Conservation (phyloP, 2,113 vertebrate genomes). For the Caranx ignobilis region DNA sequence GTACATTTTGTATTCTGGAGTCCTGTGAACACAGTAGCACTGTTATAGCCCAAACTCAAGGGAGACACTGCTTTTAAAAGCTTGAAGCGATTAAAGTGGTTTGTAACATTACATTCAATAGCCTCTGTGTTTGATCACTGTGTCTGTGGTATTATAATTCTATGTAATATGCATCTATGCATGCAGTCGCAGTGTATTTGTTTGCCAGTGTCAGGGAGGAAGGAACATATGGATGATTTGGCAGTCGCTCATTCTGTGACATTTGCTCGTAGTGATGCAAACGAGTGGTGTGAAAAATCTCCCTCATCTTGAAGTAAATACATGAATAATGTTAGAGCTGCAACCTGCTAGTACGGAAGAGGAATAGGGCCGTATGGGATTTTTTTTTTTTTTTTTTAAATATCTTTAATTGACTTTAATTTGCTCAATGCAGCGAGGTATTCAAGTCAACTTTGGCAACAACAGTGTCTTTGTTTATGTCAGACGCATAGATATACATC, state of each 20-base stretch:
- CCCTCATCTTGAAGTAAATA: conserved; percentile 6
- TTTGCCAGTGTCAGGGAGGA: conserved; percentile 8
- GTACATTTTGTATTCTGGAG: not conserved
- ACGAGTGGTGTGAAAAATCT: conserved; percentile 7
- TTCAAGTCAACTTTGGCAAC: not conserved
- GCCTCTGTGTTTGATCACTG: not conserved
- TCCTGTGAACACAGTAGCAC: not conserved
- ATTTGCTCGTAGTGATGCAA: not conserved
- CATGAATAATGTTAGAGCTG: not conserved
- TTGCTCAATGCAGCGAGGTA: not conserved
- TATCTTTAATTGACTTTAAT: too few relatives aligned
- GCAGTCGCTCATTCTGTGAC: conserved; percentile 16
- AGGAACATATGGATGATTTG: conserved; percentile 21
- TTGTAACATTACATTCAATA: not conserved
- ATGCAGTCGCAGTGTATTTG: not conserved
- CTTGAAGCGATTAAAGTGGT: not conserved
- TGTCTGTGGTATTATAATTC: not conserved
- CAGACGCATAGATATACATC: not conserved
- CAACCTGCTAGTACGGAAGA: not conserved
- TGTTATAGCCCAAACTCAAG: not conserved
- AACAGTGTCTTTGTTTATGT: not conserved
- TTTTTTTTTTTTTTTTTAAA: too few relatives aligned
- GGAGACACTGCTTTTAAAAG: not conserved
- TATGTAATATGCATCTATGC: not conserved
- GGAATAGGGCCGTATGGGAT: too few relatives aligned